Evolutionary conservation across 2,888 invertebrate genomes (phyloP).

Genomic region (Asteroscopus sphinx): DNA sequence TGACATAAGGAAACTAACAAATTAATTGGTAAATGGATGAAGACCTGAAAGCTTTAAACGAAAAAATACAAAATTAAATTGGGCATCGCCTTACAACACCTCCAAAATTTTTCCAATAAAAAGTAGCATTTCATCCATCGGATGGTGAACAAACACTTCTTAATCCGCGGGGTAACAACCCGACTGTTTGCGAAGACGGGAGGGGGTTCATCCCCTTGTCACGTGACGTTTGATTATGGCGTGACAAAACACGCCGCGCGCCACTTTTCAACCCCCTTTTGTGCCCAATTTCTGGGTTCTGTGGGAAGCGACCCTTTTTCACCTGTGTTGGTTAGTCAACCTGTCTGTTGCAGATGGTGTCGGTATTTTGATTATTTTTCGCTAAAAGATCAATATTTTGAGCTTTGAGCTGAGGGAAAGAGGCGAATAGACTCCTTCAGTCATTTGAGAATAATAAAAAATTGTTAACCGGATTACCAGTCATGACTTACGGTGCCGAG

Average conservation of each 20-base stretch:
- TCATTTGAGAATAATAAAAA: no score
- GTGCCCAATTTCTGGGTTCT: conserved; percentile 56
- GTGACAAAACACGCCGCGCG: conserved; percentile 77
- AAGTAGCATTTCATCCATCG: conserved; percentile 42
- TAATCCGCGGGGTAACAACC: conserved; percentile 68
- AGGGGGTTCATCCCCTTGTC: conserved; percentile 53
- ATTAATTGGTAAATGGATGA: no score
- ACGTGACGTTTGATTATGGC: conserved; percentile 68
- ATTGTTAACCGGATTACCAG: no score
- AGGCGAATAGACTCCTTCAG: no score
- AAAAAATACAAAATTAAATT: conserved; percentile 1
- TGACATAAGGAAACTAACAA: no score
- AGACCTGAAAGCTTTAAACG: background rate
- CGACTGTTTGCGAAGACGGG: conserved; percentile 66
- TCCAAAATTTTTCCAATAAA: conserved; percentile 21
- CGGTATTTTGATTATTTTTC: conserved; percentile 23
- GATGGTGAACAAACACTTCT: conserved; percentile 61
- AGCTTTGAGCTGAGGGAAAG: background rate
- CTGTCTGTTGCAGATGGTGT: conserved; percentile 42
- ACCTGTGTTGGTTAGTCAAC: conserved; percentile 44
- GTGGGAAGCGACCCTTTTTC: conserved; percentile 37
- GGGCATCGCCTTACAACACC: conserved; percentile 1
- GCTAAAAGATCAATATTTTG: conserved; percentile 16
- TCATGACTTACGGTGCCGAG: no score
- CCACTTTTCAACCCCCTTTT: conserved; percentile 65